These are phyloP conservation scores for Mayetiola destructor DNA, from an alignment of 2,888 invertebrate genomes.

Conservation along the genomic window DNA sequence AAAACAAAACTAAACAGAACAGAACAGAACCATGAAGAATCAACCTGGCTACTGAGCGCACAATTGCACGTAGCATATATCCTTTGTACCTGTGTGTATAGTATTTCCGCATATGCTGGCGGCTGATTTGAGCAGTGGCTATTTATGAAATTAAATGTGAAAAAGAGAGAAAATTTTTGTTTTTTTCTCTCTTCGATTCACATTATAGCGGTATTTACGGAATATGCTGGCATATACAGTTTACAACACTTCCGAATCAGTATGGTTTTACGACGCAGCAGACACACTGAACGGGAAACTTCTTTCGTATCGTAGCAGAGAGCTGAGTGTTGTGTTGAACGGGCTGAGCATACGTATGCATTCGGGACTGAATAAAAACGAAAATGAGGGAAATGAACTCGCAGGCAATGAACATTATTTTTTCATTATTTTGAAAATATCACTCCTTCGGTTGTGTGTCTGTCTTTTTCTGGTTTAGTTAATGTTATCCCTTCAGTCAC, in stretches of 20 bases:
- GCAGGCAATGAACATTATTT: background rate
- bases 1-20: too few species aligned
- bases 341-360: too few species aligned
- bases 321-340: too few species aligned
- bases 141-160: background rate
- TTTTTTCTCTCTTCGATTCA: too few species aligned
- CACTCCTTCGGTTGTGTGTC: too few species aligned
- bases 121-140: background rate
- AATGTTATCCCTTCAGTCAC: too few species aligned
- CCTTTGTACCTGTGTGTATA: background rate
- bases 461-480: too few species aligned
- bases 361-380: constrained; percentile 1
- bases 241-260: too few species aligned
- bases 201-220: constrained; percentile 2
- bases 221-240: constrained; percentile 3
- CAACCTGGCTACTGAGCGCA: background rate
- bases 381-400: constrained; percentile 8
- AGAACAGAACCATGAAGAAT: background rate
- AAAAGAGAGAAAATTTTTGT: background rate
- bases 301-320: too few species aligned
- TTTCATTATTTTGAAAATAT: too few species aligned
- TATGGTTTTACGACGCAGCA: too few species aligned
- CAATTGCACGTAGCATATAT: background rate
- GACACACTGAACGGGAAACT: too few species aligned
- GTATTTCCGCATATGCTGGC: background rate